A percentile compares a stretch with the other conserved stretches of the same genome.
Evolutionary conservation across 2,888 invertebrate genomes (phyloP).

Genomic region (Biston stratarius): DNA sequence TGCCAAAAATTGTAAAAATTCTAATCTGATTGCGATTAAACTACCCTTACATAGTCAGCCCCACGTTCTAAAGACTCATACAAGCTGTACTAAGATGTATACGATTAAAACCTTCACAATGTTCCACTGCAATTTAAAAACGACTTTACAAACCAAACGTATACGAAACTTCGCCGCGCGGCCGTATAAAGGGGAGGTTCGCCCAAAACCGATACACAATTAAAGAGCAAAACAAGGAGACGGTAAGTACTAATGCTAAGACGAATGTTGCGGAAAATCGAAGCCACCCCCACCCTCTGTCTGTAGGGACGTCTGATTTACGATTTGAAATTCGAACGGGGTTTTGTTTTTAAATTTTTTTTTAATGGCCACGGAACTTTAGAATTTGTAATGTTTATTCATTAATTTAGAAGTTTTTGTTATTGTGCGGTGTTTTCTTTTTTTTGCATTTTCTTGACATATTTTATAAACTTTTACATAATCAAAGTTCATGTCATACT

Average conservation of each 20-base stretch:
- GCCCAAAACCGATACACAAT: constrained; percentile 81
- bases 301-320: constrained; percentile 82
- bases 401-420: neutral
- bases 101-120: neutral
- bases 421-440: constrained; percentile 21
- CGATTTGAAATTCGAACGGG: constrained; percentile 68
- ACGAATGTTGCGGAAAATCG: constrained; percentile 87
- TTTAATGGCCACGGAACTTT: constrained; percentile 52
- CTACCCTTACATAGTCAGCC: no score
- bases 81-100: neutral
- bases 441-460: neutral
- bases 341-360: constrained; percentile 62
- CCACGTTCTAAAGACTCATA: no score
- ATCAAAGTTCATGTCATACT: no score
- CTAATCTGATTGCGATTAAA: no score
- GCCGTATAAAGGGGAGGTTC: constrained; percentile 51
- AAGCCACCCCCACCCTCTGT: constrained; percentile 64
- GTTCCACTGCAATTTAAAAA: constrained; percentile 6
- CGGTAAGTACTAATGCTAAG: constrained; percentile 82
- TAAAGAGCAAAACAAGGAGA: constrained; percentile 82
- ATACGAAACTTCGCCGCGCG: constrained; percentile 35
- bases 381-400: constrained; percentile 10
- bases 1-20: no score
- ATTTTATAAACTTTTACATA: no score
- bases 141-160: constrained; percentile 34